phyloP scores from a whole-genome alignment of 1,140 invertebrate genomes.

The Chironomus striatipennis region DNA sequence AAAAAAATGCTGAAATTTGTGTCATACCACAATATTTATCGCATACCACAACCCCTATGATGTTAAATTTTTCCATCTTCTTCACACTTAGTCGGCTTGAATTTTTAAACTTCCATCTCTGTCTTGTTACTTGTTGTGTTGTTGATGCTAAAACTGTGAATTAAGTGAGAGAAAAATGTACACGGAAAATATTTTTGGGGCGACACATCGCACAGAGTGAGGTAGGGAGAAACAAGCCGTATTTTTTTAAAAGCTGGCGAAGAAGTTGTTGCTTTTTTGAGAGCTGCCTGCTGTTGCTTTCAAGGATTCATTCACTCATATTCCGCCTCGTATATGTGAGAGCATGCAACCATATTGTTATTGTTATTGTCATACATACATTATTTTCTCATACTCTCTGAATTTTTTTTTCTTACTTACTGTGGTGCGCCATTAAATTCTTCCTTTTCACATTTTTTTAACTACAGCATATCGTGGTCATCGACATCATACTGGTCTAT shows the following conservation, averaged over 20 bases:
- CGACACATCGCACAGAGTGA: background rate
- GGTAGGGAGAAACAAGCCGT: background rate
- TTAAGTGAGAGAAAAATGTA: background rate
- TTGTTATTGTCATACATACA: background rate
- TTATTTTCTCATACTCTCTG: background rate
- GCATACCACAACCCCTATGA: background rate
- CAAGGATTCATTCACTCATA: conserved; percentile 1
- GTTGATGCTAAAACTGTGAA: background rate
- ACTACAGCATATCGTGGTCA: background rate
- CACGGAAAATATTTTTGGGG: conserved; percentile 12
- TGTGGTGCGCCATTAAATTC: background rate
- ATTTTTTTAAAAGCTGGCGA: background rate
- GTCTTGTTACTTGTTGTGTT: background rate
- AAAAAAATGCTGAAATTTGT: background rate
- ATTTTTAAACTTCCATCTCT: background rate
- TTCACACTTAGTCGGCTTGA: background rate
- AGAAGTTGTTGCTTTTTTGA: background rate
- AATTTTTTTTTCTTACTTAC: background rate
- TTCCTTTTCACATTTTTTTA: background rate
- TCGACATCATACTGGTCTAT: background rate
- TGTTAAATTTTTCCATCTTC: background rate
- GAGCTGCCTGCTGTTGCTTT: background rate
- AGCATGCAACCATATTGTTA: background rate
- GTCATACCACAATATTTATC: background rate
- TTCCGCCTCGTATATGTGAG: background rate